Evolutionary conservation across 2,888 invertebrate genomes (phyloP).

Genomic region (Erannis defoliaria): DNA sequence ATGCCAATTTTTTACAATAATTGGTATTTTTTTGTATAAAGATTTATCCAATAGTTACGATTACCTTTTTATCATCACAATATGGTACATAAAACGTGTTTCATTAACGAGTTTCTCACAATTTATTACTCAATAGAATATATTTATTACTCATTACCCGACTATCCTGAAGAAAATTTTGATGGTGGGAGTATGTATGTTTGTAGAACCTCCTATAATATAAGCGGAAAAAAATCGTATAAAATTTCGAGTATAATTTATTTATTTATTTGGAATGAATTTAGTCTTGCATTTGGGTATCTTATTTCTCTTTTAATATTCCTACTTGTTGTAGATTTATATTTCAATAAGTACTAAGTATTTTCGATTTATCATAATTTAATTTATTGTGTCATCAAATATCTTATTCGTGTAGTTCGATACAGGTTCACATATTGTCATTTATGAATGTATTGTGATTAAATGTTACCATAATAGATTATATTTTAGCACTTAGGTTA

Average conservation of each 20-base stretch:
- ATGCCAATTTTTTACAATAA: slow-evolving; percentile 63
- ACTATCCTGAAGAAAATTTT: too few relatives aligned
- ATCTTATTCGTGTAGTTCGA: slow-evolving; percentile 56
- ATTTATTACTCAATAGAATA: slow-evolving; percentile 14
- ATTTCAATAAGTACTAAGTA: slow-evolving; percentile 16
- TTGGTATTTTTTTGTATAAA: background rate
- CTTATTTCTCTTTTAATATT: too few relatives aligned
- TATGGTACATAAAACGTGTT: too few relatives aligned
- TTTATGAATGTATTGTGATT: slow-evolving; percentile 44
- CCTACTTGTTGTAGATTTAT: slow-evolving; percentile 3
- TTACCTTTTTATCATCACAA: background rate
- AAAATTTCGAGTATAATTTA: too few relatives aligned
- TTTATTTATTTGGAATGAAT: too few relatives aligned
- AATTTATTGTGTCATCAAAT: slow-evolving; percentile 56
- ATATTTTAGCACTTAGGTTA: slow-evolving; percentile 49
- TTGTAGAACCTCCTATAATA: too few relatives aligned
- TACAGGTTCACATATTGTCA: slow-evolving; percentile 48
- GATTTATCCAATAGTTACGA: slow-evolving; percentile 19
- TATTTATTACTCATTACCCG: background rate
- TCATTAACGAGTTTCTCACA: too few relatives aligned
- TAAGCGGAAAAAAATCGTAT: too few relatives aligned
- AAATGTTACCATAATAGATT: slow-evolving; percentile 43
- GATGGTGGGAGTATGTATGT: too few relatives aligned
- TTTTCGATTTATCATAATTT: slow-evolving; percentile 25
- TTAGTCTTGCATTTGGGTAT: too few relatives aligned